Percentiles rank a stretch among this genome's conserved stretches.
phyloP scores from a whole-genome alignment of 2,113 vertebrate genomes.

The Cyprinodon variegatus region DNA sequence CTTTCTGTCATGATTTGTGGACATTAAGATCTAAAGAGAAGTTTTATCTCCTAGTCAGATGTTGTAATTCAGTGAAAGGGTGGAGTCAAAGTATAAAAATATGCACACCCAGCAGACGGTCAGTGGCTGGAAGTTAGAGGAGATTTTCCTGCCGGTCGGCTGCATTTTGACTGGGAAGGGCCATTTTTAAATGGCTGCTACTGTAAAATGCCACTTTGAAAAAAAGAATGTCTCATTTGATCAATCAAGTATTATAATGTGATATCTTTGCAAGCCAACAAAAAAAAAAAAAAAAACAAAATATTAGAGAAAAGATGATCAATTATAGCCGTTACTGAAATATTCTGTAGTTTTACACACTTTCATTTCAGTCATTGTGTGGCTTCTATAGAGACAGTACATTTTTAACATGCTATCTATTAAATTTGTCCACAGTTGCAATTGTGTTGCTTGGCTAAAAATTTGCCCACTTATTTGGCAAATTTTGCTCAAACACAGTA shows the following conservation, averaged over 20 bases:
- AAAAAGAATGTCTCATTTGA: background rate
- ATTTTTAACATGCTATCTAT: background rate
- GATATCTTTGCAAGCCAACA: background rate
- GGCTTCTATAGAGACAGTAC: background rate
- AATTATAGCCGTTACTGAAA: background rate
- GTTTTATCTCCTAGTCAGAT: no score
- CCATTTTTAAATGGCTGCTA: no score
- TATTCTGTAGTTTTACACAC: background rate
- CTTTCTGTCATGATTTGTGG: no score
- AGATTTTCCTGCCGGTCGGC: no score
- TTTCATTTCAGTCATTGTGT: background rate
- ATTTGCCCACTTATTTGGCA: background rate
- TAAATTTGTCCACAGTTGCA: background rate
- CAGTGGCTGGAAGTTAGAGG: no score
- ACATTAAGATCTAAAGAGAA: no score
- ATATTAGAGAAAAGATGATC: background rate
- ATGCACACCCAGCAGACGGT: no score
- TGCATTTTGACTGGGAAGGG: no score
- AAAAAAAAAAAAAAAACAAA: background rate
- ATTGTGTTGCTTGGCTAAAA: no score
- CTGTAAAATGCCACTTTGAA: no score
- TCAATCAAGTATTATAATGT: background rate
- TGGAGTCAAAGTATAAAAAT: no score
- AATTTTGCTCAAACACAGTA: background rate
- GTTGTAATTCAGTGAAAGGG: no score